Percentiles rank a stretch among this genome's conserved stretches.
Evolutionary conservation across 2,113 vertebrate species (phyloP).

Genomic region (Emydocephalus ijimae): DNA sequence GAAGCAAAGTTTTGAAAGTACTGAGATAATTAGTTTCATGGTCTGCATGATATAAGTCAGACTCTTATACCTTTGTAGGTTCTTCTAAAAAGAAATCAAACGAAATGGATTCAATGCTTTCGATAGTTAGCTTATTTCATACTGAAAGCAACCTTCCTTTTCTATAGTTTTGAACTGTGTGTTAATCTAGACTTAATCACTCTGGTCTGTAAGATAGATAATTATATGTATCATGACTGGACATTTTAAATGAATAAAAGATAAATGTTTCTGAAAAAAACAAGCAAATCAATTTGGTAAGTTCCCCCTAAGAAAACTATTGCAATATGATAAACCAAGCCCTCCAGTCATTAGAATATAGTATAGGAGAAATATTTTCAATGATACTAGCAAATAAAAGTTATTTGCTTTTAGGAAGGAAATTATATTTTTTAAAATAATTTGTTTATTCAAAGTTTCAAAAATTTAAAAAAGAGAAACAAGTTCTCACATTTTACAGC

Average conservation of each 20-base stretch:
- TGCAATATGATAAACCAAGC: background rate
- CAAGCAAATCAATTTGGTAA: background rate
- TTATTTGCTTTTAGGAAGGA: background rate
- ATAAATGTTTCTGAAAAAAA: background rate
- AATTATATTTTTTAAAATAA: too few species aligned
- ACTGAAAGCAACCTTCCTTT: background rate
- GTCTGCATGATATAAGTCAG: background rate
- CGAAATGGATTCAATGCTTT: background rate
- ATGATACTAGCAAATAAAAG: conserved; percentile 1
- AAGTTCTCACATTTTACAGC: too few species aligned
- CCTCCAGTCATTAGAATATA: background rate
- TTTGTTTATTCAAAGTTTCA: too few species aligned
- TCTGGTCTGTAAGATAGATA: background rate
- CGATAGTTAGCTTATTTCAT: background rate
- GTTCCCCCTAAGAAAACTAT: background rate
- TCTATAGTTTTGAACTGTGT: background rate
- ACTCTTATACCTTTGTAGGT: background rate
- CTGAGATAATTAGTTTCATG: background rate
- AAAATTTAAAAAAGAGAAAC: too few species aligned
- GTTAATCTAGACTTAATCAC: background rate
- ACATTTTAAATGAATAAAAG: background rate
- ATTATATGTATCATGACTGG: background rate
- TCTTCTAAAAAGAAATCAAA: background rate
- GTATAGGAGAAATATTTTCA: background rate
- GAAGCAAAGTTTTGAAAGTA: background rate